Evolutionary conservation across 2,888 invertebrate species (phyloP).

Genomic region (Heliconius ismenius): DNA sequence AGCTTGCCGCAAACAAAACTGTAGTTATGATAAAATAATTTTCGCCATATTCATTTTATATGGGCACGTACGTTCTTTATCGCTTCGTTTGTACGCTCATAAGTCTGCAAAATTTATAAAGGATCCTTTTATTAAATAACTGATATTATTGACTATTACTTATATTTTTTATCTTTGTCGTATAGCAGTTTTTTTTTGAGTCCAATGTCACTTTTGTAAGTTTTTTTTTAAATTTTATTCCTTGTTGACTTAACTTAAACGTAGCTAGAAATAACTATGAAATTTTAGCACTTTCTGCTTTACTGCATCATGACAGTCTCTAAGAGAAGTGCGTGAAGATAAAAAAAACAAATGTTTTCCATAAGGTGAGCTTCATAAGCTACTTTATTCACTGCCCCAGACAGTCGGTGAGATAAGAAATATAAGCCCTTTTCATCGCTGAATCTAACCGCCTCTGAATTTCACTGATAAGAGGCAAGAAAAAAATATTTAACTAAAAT

Average conservation of each 20-base stretch:
- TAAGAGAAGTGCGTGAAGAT: background rate
- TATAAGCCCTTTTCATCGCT: constrained; percentile 8
- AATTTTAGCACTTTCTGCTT: too few relatives aligned
- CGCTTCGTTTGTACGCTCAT: constrained; percentile 26
- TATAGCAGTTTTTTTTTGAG: too few relatives aligned
- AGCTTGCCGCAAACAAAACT: constrained; percentile 13
- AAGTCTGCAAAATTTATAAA: constrained; percentile 26
- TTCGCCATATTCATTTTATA: constrained; percentile 30
- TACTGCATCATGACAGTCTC: background rate
- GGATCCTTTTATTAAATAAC: constrained; percentile 21
- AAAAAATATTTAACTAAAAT: constrained; percentile 10
- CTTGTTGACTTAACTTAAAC: too few relatives aligned
- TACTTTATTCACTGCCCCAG: background rate
- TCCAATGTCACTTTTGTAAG: too few relatives aligned
- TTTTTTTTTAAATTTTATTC: too few relatives aligned
- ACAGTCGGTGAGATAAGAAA: constrained; percentile 13
- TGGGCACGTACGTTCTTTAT: constrained; percentile 38
- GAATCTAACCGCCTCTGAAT: constrained; percentile 12
- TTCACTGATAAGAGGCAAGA: constrained; percentile 6
- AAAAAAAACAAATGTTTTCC: background rate
- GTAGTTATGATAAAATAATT: constrained; percentile 26
- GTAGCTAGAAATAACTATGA: too few relatives aligned
- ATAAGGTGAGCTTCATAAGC: background rate
- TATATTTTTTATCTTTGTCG: too few relatives aligned
- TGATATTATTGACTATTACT: background rate